Evolutionary conservation across 2,888 invertebrate genomes (phyloP), one percentile per base, ranked within the genome.

Genomic region (Hartigia nigra): DNA sequence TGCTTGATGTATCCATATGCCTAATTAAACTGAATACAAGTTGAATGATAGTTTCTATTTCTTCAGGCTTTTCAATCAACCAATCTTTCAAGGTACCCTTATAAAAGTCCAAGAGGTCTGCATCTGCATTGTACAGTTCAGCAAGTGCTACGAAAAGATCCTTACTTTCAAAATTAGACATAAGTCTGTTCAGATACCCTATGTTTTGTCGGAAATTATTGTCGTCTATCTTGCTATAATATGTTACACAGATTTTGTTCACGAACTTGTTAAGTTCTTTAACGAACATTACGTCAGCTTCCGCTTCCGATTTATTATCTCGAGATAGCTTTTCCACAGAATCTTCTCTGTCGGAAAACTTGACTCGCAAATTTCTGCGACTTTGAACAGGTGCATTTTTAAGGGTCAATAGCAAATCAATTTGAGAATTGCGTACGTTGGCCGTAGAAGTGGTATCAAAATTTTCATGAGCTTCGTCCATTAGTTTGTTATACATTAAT

Each of bases 21-120:
- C 92, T 92, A 80, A 95, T 87, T 76, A 95, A 87, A 79, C 94
- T 92, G 88, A 96, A 96, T 75, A 95, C 91, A 14, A 96, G 91
- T 85, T 95, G 94, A 2, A 95, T 92, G 3, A 95, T 91, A 55
- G 93, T 88, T 82, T 93, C 93, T 70, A 93, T 93, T 32, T 93
- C 91, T 84, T 93, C 93, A 0, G 92, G 88, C 76, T 93, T 93
- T 0, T 92, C 91, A 0, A 91, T 84, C 76, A 95, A 90, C 94
- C 95, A 95, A 0, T 82, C 84, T 34, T 90, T 88, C 77, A 93
- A 84, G 80, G 90, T 90, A 1, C 87, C 85, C 31, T 92, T 90
- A 79, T 93, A 93, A 80, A 93, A 89, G 12, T 85, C 82, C 2
- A 87, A 82, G n/a, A 91, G 85, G 74, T 70, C 77, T 0, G 86